Conservation (phyloP, 2,113 vertebrate genomes). For the Leuciscus idus region DNA sequence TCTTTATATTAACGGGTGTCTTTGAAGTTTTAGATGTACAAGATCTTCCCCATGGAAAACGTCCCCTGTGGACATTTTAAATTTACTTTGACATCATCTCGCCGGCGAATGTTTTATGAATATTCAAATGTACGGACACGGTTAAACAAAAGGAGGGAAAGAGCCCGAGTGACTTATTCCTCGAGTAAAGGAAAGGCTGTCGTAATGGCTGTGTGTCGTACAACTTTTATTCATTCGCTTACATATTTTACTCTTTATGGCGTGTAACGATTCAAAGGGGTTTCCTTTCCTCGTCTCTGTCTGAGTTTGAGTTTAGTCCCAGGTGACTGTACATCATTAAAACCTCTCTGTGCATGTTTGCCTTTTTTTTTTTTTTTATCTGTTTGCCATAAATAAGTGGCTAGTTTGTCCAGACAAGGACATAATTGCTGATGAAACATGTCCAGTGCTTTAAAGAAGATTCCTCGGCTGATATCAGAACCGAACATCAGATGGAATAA, state of each 20-base stretch:
- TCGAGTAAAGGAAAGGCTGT: not conserved
- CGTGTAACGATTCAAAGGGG: not conserved
- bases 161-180: not conserved
- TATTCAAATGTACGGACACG: slow-evolving; percentile 72
- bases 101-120: slow-evolving; percentile 69
- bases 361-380: not conserved
- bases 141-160: slow-evolving; percentile 63
- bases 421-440: slow-evolving; percentile 44
- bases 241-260: not conserved
- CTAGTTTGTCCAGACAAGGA: slow-evolving; percentile 36
- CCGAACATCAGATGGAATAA: slow-evolving; percentile 46
- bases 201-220: not conserved
- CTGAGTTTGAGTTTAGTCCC: not conserved
- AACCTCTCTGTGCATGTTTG: not conserved
- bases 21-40: slow-evolving; percentile 79
- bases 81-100: slow-evolving; percentile 75
- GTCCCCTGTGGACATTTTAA: slow-evolving; percentile 76
- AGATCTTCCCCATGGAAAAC: slow-evolving; percentile 62
- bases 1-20: slow-evolving; percentile 80
- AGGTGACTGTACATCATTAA: not conserved
- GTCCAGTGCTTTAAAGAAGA: slow-evolving; percentile 41
- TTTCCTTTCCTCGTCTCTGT: not conserved
- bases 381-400: not conserved
- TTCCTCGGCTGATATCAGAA: slow-evolving; percentile 13
- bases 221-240: not conserved